Percentiles rank a stretch among this genome's conserved stretches.
Evolutionary conservation across 2,113 vertebrate genomes (phyloP).

Genomic region (Embiotoca jacksoni): DNA sequence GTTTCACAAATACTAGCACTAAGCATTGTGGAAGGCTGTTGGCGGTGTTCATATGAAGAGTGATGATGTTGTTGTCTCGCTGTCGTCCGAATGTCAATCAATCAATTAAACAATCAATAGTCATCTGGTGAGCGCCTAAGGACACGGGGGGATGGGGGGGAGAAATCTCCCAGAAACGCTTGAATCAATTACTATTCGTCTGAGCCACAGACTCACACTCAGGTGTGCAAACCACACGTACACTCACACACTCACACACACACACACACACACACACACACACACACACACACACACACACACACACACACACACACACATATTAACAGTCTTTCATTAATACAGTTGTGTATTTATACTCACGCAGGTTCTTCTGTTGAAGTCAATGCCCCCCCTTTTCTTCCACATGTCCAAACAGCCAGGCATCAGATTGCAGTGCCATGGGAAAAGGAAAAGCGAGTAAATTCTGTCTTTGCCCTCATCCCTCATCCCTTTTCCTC

Average conservation of each 20-base stretch:
- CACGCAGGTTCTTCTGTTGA: slow-evolving; percentile 40
- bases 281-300: slow-evolving; percentile 2
- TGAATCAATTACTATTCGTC: slow-evolving; percentile 74
- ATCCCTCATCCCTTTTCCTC: slow-evolving; percentile 44
- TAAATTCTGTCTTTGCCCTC: slow-evolving; percentile 61
- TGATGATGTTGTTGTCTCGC: slow-evolving; percentile 77
- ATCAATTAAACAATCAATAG: slow-evolving; percentile 84
- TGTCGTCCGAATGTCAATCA: slow-evolving; percentile 77
- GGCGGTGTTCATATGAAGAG: slow-evolving; percentile 52
- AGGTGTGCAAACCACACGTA: slow-evolving; percentile 2
- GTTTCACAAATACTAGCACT: slow-evolving; percentile 8
- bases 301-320: background rate
- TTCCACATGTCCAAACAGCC: slow-evolving; percentile 36
- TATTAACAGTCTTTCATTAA: slow-evolving; percentile 5
- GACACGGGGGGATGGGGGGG: slow-evolving; percentile 38
- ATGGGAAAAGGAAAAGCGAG: slow-evolving; percentile 66
- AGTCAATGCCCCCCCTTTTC: slow-evolving; percentile 18
- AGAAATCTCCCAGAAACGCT: slow-evolving; percentile 74
- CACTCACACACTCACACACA: too few relatives aligned
- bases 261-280: slow-evolving; percentile 17
- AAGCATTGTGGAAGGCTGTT: background rate
- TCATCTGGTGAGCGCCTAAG: slow-evolving; percentile 75
- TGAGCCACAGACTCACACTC: slow-evolving; percentile 35
- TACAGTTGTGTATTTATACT: slow-evolving; percentile 34
- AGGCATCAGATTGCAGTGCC: slow-evolving; percentile 55